These are phyloP conservation scores for Plutella xylostella DNA, from an alignment of 2,888 invertebrate genomes.

Conservation along the genomic window DNA sequence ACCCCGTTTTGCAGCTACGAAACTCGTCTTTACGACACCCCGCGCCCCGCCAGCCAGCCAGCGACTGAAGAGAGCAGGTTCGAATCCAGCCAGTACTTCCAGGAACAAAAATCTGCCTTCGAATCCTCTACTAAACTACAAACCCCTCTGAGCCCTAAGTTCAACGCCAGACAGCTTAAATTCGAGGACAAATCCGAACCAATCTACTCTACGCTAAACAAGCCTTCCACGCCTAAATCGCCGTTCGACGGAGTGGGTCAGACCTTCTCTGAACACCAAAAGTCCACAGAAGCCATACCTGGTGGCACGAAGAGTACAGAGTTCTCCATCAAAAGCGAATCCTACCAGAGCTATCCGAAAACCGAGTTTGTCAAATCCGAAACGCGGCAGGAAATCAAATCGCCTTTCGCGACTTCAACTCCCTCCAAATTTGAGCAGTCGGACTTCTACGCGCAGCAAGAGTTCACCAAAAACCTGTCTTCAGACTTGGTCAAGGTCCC, in stretches of 20 bases:
- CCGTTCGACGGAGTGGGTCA: slow-evolving; percentile 52
- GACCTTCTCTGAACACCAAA: slow-evolving; percentile 51
- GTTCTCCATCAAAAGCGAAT: slow-evolving; percentile 48
- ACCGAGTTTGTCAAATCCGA: slow-evolving; percentile 46
- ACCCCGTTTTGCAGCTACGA: slow-evolving; percentile 55
- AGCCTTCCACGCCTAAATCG: slow-evolving; percentile 28
- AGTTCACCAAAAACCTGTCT: slow-evolving; percentile 25
- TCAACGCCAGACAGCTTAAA: slow-evolving; percentile 60
- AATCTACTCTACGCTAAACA: slow-evolving; percentile 50
- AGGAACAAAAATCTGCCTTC: slow-evolving; percentile 45
- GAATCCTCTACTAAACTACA: slow-evolving; percentile 38
- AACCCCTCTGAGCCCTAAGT: slow-evolving; percentile 56
- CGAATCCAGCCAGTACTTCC: slow-evolving; percentile 36
- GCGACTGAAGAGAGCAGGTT: slow-evolving; percentile 38
- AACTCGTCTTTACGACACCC: slow-evolving; percentile 66
- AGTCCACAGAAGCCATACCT: slow-evolving; percentile 53
- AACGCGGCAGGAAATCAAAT: slow-evolving; percentile 43
- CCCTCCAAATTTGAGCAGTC: slow-evolving; percentile 42
- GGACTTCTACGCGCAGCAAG: slow-evolving; percentile 25
- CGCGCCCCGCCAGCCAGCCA: slow-evolving; percentile 46
- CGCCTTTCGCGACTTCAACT: slow-evolving; percentile 50
- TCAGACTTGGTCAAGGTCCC: slow-evolving; percentile 49
- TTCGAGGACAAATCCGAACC: slow-evolving; percentile 55
- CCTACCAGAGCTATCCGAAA: slow-evolving; percentile 52
- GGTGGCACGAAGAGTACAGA: slow-evolving; percentile 57